phyloP scores from a whole-genome alignment of 2,113 vertebrate genomes.

The Malurus melanocephalus region DNA sequence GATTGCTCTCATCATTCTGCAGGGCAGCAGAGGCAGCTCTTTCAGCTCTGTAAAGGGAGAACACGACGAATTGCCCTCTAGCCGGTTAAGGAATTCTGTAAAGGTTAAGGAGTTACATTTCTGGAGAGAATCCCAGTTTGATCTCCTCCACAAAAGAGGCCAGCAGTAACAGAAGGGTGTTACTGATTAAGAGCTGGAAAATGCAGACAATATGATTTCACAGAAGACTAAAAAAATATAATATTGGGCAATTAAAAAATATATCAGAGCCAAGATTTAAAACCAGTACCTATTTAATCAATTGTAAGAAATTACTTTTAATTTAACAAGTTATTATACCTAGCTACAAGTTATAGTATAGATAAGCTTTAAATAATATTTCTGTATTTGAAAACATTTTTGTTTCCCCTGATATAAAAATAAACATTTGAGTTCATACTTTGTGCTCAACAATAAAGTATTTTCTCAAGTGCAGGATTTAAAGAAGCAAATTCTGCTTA shows the following conservation, averaged over 20 bases:
- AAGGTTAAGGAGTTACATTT: constrained; percentile 20
- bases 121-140: constrained; percentile 17
- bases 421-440: neutral
- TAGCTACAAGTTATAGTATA: neutral
- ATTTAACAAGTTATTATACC: neutral
- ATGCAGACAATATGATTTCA: neutral
- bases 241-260: neutral
- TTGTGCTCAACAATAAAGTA: neutral
- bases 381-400: neutral
- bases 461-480: neutral
- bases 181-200: constrained; percentile 23
- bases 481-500: neutral
- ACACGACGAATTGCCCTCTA: neutral
- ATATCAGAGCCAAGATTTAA: neutral
- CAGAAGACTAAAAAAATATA: neutral
- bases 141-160: neutral
- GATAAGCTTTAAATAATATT: neutral
- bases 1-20: neutral
- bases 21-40: neutral
- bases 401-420: neutral
- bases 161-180: neutral
- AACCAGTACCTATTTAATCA: neutral
- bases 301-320: neutral
- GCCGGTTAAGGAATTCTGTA: neutral
- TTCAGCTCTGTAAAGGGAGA: neutral